phyloP scores from a whole-genome alignment of 1,140 invertebrate genomes.

The Vanessa atalanta region DNA sequence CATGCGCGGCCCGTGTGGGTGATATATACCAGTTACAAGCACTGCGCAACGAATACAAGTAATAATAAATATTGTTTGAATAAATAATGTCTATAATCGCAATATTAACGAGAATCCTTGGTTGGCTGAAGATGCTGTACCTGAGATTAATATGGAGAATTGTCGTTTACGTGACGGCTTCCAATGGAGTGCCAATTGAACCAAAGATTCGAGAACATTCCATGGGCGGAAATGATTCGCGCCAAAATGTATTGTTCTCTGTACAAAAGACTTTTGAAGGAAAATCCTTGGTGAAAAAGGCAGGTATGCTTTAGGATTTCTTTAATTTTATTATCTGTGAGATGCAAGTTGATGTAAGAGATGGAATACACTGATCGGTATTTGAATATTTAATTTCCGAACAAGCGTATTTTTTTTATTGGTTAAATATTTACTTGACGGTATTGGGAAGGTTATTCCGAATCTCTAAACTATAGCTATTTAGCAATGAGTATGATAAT shows the following conservation, averaged over 20 bases:
- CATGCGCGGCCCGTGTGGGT: conserved; percentile 41
- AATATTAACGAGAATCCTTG: conserved; percentile 7
- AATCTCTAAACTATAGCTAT: too few species aligned
- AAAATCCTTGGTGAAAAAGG: not conserved
- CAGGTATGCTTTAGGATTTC: conserved; percentile 13
- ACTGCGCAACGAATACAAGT: not conserved
- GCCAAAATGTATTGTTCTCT: not conserved
- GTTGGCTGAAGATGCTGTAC: conserved; percentile 26
- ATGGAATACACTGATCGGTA: too few species aligned
- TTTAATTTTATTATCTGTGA: too few species aligned
- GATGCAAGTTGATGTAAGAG: too few species aligned
- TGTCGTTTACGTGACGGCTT: not conserved
- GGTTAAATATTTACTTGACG: too few species aligned
- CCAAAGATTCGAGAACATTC: not conserved
- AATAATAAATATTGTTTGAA: conserved; percentile 11
- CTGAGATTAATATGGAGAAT: conserved; percentile 18
- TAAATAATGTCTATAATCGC: conserved; percentile 26
- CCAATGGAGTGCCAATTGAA: conserved; percentile 3
- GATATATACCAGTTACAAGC: conserved; percentile 23
- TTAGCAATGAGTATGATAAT: too few species aligned
- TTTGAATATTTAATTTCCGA: too few species aligned
- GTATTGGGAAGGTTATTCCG: too few species aligned
- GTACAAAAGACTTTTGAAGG: not conserved
- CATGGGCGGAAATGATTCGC: conserved; percentile 5
- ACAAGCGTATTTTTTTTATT: too few species aligned